Evolutionary conservation across 2,888 invertebrate species (phyloP), one percentile per base, ranked within the genome.

Genomic region (Hirtodrosophila alboralis): DNA sequence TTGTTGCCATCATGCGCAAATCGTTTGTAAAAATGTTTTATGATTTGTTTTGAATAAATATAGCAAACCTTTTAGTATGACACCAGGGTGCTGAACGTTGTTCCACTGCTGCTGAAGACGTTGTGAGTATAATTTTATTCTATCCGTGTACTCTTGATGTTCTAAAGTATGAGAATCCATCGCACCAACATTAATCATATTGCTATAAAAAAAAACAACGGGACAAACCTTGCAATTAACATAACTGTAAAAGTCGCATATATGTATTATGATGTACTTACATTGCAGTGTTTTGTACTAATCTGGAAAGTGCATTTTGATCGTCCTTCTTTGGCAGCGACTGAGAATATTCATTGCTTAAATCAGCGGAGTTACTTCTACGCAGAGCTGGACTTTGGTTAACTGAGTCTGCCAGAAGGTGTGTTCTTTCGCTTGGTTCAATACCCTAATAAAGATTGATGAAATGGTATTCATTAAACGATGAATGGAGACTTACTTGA

Each of bases 101-200:
- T 90, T 90, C 89, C 92, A 91, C 53, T 92, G 91, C 75, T 92
- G 92, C 67, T 92, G 92, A 27, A 93, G 89, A 40, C 91, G 91
- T 60, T 92, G 90, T 34, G 92, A 93, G 91, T 96, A 96, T 75
- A 94, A 92, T 75, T 94, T 94, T 73, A 95, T 94, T 66, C 96
- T 92, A 86, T 97, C 97, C 84, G 94, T 93, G 90, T 96, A 97
- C 89, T 97, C 97, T 86, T 96, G 95, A 75, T 96, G 96, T 84
- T 97, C 97, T 57, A 97, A 91, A 79, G 95, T 95, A 89, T 96
- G 96, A 7, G 96, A 95, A 66, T 97, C 97, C 74, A 97, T 92
- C 2, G 97, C 96, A 44, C 96, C 95, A n/a, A 97, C 97, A 91
- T 97, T 97, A 85, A 97, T 97, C 59, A 97, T 96, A 91, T 97